Conservation (phyloP, 1,140 invertebrate genomes). For the Coptotermes formosanus region DNA sequence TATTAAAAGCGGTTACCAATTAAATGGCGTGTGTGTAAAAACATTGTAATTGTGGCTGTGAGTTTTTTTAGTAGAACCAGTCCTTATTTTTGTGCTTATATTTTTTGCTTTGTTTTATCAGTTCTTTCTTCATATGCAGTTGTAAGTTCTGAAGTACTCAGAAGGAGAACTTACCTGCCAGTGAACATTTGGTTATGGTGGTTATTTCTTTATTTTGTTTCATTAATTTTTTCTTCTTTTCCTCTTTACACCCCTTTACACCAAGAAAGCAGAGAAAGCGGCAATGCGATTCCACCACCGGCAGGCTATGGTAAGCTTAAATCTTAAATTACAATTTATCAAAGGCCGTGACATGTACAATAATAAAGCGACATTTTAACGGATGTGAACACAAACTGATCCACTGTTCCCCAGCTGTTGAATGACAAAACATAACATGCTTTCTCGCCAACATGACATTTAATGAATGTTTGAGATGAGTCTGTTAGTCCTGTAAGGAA, state of each 20-base stretch:
- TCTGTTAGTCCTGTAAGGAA: too few species aligned
- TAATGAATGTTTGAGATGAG: too few species aligned
- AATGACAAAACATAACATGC: neutral
- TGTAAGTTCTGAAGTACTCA: too few species aligned
- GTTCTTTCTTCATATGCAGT: too few species aligned
- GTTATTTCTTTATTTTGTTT: neutral
- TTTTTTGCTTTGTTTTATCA: too few species aligned
- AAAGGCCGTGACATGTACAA: neutral
- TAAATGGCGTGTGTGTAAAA: too few species aligned
- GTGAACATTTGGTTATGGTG: neutral
- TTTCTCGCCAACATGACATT: too few species aligned
- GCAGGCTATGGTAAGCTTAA: constrained; percentile 12
- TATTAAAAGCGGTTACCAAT: too few species aligned
- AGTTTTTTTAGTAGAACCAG: too few species aligned
- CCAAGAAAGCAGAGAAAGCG: constrained; percentile 13
- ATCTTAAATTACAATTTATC: neutral
- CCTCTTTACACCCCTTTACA: neutral
- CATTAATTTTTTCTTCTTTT: constrained; percentile 18
- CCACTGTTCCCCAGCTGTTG: neutral
- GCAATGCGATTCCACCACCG: neutral
- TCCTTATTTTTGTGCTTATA: too few species aligned
- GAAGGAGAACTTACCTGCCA: neutral
- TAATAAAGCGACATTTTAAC: neutral
- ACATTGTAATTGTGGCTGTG: too few species aligned
- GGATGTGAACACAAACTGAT: neutral